Conservation (phyloP, 2,797 vertebrate genomes). For the Alauda arvensis region DNA sequence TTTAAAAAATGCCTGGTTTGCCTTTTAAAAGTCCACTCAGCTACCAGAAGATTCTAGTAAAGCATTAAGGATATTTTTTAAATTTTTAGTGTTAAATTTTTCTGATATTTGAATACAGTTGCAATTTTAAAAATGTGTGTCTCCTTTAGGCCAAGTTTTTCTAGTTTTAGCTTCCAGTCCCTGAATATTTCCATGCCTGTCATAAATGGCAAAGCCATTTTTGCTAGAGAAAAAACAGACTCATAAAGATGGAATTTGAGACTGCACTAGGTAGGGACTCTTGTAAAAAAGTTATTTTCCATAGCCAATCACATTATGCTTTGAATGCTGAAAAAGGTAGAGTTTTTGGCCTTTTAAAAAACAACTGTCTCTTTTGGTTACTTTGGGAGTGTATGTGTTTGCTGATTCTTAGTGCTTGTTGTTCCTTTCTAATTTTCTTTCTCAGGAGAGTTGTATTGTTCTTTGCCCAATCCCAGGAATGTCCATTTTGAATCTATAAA, state of each 20-base stretch:
- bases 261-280: background rate
- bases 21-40: background rate
- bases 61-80: background rate
- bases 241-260: background rate
- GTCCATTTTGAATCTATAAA: conserved; percentile 71
- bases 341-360: background rate
- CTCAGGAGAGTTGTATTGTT: conserved; percentile 59
- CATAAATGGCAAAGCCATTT: background rate
- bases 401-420: background rate
- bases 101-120: background rate
- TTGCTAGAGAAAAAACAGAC: background rate
- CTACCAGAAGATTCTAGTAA: background rate
- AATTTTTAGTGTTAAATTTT: background rate
- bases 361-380: background rate
- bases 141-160: background rate
- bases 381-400: background rate
- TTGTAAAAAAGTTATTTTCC: background rate
- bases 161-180: background rate
- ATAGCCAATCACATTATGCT: background rate
- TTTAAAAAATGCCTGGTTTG: background rate
- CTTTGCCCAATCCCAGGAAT: conserved; percentile 68
- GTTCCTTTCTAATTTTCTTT: conserved; percentile 35
- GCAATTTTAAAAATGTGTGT: background rate
- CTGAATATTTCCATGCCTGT: background rate
- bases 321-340: background rate